A percentile compares a stretch with the other conserved stretches of the same genome.
Evolutionary conservation across 2,797 vertebrate species (phyloP).

Genomic region (Chiloscyllium punctatum): DNA sequence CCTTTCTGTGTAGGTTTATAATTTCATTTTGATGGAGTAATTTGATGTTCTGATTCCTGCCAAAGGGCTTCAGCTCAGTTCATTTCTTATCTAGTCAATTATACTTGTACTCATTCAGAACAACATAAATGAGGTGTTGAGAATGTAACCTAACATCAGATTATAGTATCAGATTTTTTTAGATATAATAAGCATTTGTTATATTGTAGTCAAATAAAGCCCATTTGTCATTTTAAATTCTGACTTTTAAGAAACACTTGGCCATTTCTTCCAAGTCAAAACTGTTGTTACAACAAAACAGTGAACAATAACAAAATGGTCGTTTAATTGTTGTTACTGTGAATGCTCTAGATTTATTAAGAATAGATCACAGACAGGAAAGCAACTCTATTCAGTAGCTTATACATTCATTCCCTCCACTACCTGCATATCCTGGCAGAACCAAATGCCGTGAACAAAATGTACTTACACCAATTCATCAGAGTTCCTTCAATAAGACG

Average conservation of each 20-base stretch:
- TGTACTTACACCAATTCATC: no score
- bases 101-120: not conserved
- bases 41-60: conserved; percentile 12
- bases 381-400: no score
- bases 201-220: not conserved
- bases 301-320: not conserved
- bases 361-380: not conserved
- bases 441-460: no score
- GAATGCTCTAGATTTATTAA: not conserved
- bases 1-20: conserved; percentile 24
- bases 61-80: not conserved
- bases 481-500: no score
- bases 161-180: not conserved
- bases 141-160: not conserved
- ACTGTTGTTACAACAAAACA: not conserved
- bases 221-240: not conserved
- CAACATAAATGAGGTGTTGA: not conserved
- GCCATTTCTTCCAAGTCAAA: not conserved
- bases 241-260: not conserved
- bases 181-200: not conserved
- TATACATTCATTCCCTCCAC: no score
- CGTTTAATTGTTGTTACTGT: not conserved
- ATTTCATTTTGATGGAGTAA: conserved; percentile 27
- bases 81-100: not conserved
- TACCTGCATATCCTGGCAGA: no score